These are phyloP conservation scores for Cyaniris semiargus DNA, from an alignment of 2,888 invertebrate genomes.

Conservation along the genomic window DNA sequence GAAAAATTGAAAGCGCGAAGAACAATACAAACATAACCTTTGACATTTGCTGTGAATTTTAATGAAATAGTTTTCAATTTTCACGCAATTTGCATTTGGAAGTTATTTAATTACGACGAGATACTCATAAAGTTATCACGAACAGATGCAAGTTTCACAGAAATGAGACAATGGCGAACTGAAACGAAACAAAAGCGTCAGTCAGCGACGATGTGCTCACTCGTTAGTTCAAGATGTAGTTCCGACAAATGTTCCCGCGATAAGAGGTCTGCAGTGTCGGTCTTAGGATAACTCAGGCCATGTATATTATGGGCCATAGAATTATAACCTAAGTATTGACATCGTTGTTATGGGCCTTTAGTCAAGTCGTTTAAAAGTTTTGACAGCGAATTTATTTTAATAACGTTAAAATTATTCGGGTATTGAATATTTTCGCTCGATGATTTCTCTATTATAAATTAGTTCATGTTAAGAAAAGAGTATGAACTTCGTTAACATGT, in stretches of 20 bases:
- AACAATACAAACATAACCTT: not conserved
- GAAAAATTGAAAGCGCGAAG: too few species aligned
- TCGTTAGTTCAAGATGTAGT: slow-evolving; percentile 26
- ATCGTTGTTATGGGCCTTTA: not conserved
- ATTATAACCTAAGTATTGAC: too few species aligned
- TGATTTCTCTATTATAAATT: too few species aligned
- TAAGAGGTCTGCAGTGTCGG: slow-evolving; percentile 1
- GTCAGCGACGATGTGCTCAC: slow-evolving; percentile 30
- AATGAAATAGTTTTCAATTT: slow-evolving; percentile 15
- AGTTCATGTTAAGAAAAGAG: too few species aligned
- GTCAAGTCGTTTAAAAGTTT: not conserved
- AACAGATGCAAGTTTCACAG: slow-evolving; percentile 32
- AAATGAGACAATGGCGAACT: slow-evolving; percentile 37
- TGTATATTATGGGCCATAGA: too few species aligned
- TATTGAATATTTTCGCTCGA: not conserved
- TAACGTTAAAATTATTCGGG: not conserved
- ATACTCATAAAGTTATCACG: slow-evolving; percentile 32
- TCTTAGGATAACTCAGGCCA: not conserved
- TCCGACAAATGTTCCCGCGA: slow-evolving; percentile 22
- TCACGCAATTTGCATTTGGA: slow-evolving; percentile 23
- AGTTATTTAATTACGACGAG: slow-evolving; percentile 33
- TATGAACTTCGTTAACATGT: too few species aligned
- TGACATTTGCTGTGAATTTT: not conserved
- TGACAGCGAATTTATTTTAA: not conserved
- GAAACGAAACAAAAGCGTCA: slow-evolving; percentile 36